These are phyloP conservation scores for Cantharis flavilabris DNA, from an alignment of 2,888 invertebrate species.

Conservation along the genomic window DNA sequence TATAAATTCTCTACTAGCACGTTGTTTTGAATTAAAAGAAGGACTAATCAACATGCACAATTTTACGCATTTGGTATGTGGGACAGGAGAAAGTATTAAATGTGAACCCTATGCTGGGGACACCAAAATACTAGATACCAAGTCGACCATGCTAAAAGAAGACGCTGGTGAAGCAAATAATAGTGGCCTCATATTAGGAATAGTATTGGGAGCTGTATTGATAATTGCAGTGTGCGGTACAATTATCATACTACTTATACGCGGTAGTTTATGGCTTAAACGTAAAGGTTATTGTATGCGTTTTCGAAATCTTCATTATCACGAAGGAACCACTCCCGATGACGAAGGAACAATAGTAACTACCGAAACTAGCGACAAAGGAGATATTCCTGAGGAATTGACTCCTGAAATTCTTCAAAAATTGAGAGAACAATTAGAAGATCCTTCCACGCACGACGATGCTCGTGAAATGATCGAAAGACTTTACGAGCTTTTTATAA, in stretches of 20 bases:
- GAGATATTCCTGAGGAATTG: constrained; percentile 73
- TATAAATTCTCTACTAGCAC: constrained; percentile 62
- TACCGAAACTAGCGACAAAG: constrained; percentile 49
- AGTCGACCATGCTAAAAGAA: constrained; percentile 44
- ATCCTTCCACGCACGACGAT: constrained; percentile 73
- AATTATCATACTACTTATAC: constrained; percentile 60
- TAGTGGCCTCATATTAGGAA: constrained; percentile 46
- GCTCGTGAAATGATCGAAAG: constrained; percentile 79
- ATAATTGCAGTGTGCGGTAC: constrained; percentile 60
- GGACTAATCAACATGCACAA: constrained; percentile 67
- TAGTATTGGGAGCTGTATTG: constrained; percentile 58
- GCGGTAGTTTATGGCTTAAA: constrained; percentile 63
- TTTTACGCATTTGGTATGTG: constrained; percentile 66
- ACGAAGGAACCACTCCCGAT: constrained; percentile 62
- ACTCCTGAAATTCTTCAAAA: constrained; percentile 74
- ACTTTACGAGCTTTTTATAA: constrained; percentile 73
- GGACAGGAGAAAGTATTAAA: constrained; percentile 59
- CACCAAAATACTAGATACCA: constrained; percentile 48
- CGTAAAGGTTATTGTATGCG: constrained; percentile 61
- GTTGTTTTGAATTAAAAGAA: constrained; percentile 68
- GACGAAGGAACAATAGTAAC: constrained; percentile 54
- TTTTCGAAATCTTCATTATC: constrained; percentile 58
- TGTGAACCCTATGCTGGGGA: constrained; percentile 62
- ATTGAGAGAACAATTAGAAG: constrained; percentile 69
- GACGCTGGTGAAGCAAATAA: constrained; percentile 39